A percentile compares a stretch with the other conserved stretches of the same genome.
These are phyloP conservation scores for Nematolebias whitei DNA, from an alignment of 2,113 vertebrate genomes.

Conservation along the genomic window DNA sequence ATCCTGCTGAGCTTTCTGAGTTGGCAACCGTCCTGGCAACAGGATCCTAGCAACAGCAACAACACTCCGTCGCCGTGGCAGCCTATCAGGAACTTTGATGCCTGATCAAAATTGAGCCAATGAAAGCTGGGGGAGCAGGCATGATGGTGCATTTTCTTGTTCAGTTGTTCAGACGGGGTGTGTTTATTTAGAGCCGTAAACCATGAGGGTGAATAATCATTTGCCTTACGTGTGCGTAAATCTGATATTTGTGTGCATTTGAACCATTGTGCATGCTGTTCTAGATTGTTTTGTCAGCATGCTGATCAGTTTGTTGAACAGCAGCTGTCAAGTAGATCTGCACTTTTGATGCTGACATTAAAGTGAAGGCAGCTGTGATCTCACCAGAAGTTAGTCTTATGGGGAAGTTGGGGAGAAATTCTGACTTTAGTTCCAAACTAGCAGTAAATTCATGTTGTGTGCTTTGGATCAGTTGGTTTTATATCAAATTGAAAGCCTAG, in stretches of 20 bases:
- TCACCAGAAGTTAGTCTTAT: not conserved
- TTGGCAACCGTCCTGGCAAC: slow-evolving; percentile 89
- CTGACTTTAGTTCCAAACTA: not conserved
- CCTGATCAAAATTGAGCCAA: slow-evolving; percentile 77
- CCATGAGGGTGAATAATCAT: not conserved
- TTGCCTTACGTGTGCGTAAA: not conserved
- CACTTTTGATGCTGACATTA: not conserved
- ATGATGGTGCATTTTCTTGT: slow-evolving; percentile 42
- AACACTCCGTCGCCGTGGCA: slow-evolving; percentile 44
- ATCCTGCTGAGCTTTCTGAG: slow-evolving; percentile 84
- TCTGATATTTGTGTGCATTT: not conserved
- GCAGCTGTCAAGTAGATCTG: not conserved
- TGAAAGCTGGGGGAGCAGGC: slow-evolving; percentile 45
- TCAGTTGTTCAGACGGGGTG: slow-evolving; percentile 35
- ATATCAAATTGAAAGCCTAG: too few relatives aligned
- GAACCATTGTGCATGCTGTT: too few relatives aligned
- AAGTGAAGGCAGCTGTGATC: not conserved
- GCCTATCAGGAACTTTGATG: slow-evolving; percentile 80
- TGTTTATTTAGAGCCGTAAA: slow-evolving; percentile 32
- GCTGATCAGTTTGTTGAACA: not conserved
- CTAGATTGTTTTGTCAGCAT: not conserved
- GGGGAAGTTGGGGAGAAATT: not conserved
- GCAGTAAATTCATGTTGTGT: not conserved
- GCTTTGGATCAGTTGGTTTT: too few relatives aligned
- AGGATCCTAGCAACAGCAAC: slow-evolving; percentile 90